Evolutionary conservation across 53 echinoderm and acorn worm genomes (phyloP), one percentile per base, ranked within the genome.

Genomic region (Patiria pectinifera): DNA sequence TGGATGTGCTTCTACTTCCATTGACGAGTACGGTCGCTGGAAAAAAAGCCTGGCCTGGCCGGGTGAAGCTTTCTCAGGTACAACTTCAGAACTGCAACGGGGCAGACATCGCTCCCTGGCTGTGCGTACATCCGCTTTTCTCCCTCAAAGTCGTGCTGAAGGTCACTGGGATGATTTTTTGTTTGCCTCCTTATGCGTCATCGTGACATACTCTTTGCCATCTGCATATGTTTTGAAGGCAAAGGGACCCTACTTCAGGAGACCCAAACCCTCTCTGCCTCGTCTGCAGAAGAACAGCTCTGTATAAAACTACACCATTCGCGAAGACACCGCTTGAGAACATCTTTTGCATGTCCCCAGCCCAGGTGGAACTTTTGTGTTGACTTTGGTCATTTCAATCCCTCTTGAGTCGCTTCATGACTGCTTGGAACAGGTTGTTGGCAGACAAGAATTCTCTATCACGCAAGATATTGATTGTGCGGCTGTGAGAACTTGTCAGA

Each of bases 21-120:
- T 22, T 35, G n/a, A 63, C 19, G 21, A 70, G 23, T 78, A 75
- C 15, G 82, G 91, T 22, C 91, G 86, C 66, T 94, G 86, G 24
- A n/a, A 78, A 70, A n/a, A 44, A 94, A 79, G 47, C 4, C 49
- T 9, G n/a, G n/a, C 58, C 66, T 44, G 80, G 69, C 9, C 59
- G 21, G 59, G 80, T n/a, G n/a, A n/a, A n/a, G n/a, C n/a, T n/a
- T n/a, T n/a, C n/a, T n/a, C n/a, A n/a, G n/a, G n/a, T 91, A 86
- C 75, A 86, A 69, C 43, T 86, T 91, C 24, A 94, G 48, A 18
- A 62, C 87, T 49, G 66, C 63, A 4, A 94, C 92, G 13, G 94
- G 92, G 46, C 94, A 94, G 21, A 76, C 5, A 53, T 53, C 49
- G 45, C 15, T 62, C 23, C 24, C 76, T 6, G 85, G 26, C 47